Evolutionary conservation across 2,113 vertebrate genomes (phyloP).

Genomic region (Peromyscus polionotus): DNA sequence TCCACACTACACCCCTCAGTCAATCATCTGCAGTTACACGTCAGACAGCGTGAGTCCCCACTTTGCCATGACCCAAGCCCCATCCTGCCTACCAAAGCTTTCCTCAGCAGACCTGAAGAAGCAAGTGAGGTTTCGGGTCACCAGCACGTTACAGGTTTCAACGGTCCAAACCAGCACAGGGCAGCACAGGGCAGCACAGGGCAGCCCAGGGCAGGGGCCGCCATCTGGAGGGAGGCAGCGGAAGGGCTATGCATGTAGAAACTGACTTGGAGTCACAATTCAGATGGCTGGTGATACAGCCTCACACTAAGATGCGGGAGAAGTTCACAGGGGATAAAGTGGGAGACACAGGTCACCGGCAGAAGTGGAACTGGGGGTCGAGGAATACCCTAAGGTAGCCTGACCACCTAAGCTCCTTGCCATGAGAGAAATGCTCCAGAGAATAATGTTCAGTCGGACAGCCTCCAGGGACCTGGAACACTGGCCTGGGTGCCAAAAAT

Average conservation of each 20-base stretch:
- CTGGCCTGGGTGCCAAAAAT: neutral
- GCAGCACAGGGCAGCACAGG: neutral
- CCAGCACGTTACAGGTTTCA: neutral
- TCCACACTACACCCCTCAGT: neutral
- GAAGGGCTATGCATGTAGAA: neutral
- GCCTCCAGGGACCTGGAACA: neutral
- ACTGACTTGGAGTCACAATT: neutral
- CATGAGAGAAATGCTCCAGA: neutral
- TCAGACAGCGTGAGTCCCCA: neutral
- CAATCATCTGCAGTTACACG: neutral
- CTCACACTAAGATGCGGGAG: neutral
- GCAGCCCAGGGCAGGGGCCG: neutral
- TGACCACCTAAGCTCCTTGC: neutral
- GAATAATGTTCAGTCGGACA: neutral
- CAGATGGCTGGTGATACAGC: neutral
- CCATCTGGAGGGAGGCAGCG: rapidly evolving
- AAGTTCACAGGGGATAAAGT: neutral
- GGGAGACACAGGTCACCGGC: rapidly evolving
- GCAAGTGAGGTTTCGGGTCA: neutral
- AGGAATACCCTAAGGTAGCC: neutral
- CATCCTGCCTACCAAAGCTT: neutral
- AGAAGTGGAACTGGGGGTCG: neutral
- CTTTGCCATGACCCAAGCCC: neutral
- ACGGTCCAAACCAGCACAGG: no score
- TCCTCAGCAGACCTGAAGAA: neutral